A percentile compares a stretch with the other conserved stretches of the same genome.
Evolutionary conservation across 2,797 vertebrate genomes (phyloP).

Genomic region (Gymnocypris eckloni): DNA sequence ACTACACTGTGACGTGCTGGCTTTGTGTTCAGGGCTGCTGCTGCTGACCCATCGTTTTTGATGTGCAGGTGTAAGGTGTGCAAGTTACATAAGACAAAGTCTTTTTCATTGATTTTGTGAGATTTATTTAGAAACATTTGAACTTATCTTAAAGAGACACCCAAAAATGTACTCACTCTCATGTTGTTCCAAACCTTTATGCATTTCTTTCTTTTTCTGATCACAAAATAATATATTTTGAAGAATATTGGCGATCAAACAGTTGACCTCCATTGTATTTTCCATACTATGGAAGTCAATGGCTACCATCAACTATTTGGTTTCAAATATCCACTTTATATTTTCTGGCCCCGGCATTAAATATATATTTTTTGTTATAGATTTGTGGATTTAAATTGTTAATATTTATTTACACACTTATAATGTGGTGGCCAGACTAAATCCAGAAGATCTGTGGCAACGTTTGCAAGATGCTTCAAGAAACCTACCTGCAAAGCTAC

Average conservation of each 20-base stretch:
- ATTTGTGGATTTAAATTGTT: background rate
- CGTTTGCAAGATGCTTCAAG: too few species aligned
- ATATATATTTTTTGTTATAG: background rate
- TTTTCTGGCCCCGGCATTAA: background rate
- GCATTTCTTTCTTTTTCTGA: background rate
- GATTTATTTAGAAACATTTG: background rate
- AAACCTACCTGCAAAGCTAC: too few species aligned
- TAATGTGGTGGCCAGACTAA: background rate
- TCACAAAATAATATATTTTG: background rate
- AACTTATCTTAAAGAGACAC: background rate
- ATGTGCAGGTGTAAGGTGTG: slow-evolving; percentile 23
- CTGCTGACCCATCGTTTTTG: slow-evolving; percentile 40
- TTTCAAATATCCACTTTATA: background rate
- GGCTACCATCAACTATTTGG: background rate
- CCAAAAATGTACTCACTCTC: background rate
- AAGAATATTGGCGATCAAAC: background rate
- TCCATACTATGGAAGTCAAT: background rate
- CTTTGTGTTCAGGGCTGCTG: slow-evolving; percentile 28
- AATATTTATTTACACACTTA: background rate
- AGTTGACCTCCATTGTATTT: background rate
- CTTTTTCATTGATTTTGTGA: background rate
- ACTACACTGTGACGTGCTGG: slow-evolving; percentile 5
- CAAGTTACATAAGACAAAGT: slow-evolving; percentile 25
- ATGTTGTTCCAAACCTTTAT: background rate
- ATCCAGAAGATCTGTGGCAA: too few species aligned